Conservation (phyloP, 2,113 vertebrate genomes). For the Dromas ardeola region DNA sequence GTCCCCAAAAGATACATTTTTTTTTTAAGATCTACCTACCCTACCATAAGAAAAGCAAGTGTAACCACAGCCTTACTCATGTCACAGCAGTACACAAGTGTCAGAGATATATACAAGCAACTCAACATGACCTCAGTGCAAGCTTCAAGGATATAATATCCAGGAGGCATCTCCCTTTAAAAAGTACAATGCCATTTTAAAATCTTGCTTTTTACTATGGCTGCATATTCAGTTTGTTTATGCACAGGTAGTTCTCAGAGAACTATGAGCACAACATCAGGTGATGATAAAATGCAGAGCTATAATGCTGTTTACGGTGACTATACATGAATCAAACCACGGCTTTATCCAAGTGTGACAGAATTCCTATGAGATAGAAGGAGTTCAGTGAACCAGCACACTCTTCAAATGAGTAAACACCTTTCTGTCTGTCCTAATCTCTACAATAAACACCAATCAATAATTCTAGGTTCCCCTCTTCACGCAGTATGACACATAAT, state of each 20-base stretch:
- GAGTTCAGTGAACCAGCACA: neutral
- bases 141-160: neutral
- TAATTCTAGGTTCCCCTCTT: neutral
- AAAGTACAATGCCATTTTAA: neutral
- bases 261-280: neutral
- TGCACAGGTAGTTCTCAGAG: neutral
- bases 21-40: neutral
- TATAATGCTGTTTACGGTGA: neutral
- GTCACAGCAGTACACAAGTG: neutral
- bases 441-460: conserved; percentile 10
- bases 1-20: neutral
- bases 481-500: neutral
- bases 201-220: neutral
- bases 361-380: neutral
- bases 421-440: conserved; percentile 15
- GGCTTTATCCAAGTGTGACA: neutral
- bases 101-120: neutral
- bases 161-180: neutral
- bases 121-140: neutral
- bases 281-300: neutral
- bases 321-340: neutral
- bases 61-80: neutral
- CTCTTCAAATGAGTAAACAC: conserved; percentile 27
- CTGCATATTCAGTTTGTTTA: neutral
- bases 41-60: neutral